Percentiles rank a stretch among this genome's conserved stretches.
Evolutionary conservation across 2,888 invertebrate genomes (phyloP).

Genomic region (Polymixis lichenea): DNA sequence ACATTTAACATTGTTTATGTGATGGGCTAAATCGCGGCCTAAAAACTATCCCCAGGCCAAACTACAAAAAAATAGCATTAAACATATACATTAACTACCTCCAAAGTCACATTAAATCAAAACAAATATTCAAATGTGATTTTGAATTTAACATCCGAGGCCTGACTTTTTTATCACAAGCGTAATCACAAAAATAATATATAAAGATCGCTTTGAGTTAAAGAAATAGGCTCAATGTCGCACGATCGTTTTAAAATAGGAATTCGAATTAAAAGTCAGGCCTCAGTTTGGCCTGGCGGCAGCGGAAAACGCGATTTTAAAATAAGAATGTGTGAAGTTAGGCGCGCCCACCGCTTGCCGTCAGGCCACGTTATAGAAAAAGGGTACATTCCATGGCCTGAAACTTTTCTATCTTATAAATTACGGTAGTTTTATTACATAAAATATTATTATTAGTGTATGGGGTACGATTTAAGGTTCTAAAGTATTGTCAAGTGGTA

Average conservation of each 20-base stretch:
- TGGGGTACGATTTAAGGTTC: constrained; percentile 3
- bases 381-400: constrained; percentile 40
- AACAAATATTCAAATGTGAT: constrained; percentile 88
- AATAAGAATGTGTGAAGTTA: constrained; percentile 57
- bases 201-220: constrained; percentile 67
- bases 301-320: constrained; percentile 47
- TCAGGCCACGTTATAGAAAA: constrained; percentile 38
- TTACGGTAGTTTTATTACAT: constrained; percentile 16
- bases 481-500: constrained; percentile 42
- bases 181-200: constrained; percentile 65
- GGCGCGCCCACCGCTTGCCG: constrained; percentile 45
- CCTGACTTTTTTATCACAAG: constrained; percentile 77
- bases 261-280: constrained; percentile 74
- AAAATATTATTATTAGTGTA: constrained; percentile 22
- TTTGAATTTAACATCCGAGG: constrained; percentile 74
- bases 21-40: constrained; percentile 32
- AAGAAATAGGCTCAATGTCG: constrained; percentile 53
- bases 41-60: constrained; percentile 33
- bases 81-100: constrained; percentile 51
- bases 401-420: constrained; percentile 36
- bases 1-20: constrained; percentile 40
- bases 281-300: constrained; percentile 62
- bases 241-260: constrained; percentile 69
- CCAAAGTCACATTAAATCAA: constrained; percentile 85
- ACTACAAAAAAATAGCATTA: constrained; percentile 59